Conservation (phyloP, 2,888 invertebrate species). For the Luperina nickerlii region DNA sequence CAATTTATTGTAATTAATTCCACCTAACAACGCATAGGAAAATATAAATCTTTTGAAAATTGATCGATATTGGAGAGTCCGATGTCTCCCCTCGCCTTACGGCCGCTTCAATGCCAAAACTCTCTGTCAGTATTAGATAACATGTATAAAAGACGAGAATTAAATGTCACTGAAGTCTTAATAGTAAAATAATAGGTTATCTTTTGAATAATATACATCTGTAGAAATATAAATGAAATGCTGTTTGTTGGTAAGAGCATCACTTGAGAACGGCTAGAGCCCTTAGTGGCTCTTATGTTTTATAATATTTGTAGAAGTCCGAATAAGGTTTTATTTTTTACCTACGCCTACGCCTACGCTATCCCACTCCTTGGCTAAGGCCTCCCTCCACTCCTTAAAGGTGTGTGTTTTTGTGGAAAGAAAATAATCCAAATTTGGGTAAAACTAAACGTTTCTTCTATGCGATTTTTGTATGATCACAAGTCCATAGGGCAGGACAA, state of each 20-base stretch:
- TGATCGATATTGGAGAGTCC: conserved; percentile 23
- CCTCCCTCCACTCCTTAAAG: no score
- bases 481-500: not conserved
- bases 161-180: conserved; percentile 4
- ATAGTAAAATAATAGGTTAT: conserved; percentile 3
- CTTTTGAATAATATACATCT: not conserved
- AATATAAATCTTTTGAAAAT: conserved; percentile 13
- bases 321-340: not conserved
- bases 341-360: no score
- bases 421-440: not conserved
- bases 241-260: not conserved
- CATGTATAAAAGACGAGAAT: conserved; percentile 1
- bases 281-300: not conserved
- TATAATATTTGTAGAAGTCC: not conserved
- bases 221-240: not conserved
- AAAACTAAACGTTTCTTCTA: not conserved
- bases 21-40: conserved; percentile 7
- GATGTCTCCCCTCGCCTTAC: not conserved
- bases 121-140: conserved; percentile 10
- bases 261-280: not conserved
- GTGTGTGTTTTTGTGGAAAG: not conserved
- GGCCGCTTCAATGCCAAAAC: conserved; percentile 15
- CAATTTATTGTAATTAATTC: conserved; percentile 17
- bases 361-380: no score
- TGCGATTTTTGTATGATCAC: not conserved